Conservation (phyloP, 2,888 invertebrate species). For the Tetropium fuscum region DNA sequence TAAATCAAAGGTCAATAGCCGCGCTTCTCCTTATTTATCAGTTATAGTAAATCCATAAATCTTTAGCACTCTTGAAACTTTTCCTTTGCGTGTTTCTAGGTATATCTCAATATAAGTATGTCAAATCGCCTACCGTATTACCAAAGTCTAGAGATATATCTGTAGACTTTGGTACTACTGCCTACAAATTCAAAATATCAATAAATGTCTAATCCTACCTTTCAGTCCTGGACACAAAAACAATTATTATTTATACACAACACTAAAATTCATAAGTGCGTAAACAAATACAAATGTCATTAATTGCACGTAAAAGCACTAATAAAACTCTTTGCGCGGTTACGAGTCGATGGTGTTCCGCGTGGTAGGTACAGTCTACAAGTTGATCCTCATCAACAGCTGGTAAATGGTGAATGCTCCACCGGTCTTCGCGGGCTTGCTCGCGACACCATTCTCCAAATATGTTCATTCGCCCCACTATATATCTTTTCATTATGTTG, state of each 20-base stretch:
- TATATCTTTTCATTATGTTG: neutral
- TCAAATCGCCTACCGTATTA: too few relatives aligned
- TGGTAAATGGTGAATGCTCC: conserved; percentile 31
- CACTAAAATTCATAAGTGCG: neutral
- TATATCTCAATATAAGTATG: too few relatives aligned
- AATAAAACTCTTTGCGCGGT: neutral
- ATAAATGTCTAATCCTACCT: conserved; percentile 6
- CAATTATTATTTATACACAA: neutral
- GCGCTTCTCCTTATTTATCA: too few relatives aligned
- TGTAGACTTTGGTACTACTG: too few relatives aligned
- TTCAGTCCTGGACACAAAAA: neutral
- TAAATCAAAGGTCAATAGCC: too few relatives aligned
- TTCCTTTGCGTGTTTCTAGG: too few relatives aligned
- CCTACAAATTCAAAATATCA: too few relatives aligned
- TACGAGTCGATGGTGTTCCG: neutral
- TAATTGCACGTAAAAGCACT: conserved; percentile 4
- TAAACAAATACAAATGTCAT: neutral
- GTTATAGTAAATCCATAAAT: too few relatives aligned
- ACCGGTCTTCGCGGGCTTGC: conserved; percentile 17
- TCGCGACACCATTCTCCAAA: conserved; percentile 27
- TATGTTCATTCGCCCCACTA: conserved; percentile 21
- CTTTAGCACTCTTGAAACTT: too few relatives aligned
- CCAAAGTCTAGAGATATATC: too few relatives aligned
- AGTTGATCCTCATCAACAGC: conserved; percentile 27
- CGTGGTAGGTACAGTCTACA: conserved; percentile 7